Conservation (phyloP, 2,888 invertebrate species). For the Amphiduros pacificus region DNA sequence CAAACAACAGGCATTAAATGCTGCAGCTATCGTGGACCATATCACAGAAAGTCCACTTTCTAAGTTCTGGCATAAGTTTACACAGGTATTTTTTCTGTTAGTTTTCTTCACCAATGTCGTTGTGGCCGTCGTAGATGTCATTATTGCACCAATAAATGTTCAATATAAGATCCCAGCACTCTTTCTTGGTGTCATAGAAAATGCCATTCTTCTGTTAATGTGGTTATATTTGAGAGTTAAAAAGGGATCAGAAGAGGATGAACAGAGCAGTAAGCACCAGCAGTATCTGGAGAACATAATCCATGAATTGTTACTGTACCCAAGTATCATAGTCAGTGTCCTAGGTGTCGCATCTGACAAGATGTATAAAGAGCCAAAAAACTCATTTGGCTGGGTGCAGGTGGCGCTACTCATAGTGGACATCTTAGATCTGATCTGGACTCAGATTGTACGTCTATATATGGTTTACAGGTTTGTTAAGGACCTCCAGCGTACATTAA, state of each 20-base stretch:
- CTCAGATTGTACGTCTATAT: slow-evolving; percentile 16
- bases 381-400: slow-evolving; percentile 9
- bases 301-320: slow-evolving; percentile 24
- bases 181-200: slow-evolving; percentile 18
- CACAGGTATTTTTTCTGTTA: slow-evolving; percentile 5
- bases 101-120: slow-evolving; percentile 20
- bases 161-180: slow-evolving; percentile 21
- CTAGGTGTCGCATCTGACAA: slow-evolving; percentile 24
- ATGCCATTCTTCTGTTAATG: slow-evolving; percentile 4
- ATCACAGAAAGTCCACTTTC: no score
- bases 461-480: slow-evolving; percentile 22
- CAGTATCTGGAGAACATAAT: slow-evolving; percentile 27
- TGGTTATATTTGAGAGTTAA: neutral
- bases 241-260: slow-evolving; percentile 8
- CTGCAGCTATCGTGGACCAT: no score
- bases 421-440: slow-evolving; percentile 13
- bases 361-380: slow-evolving; percentile 10
- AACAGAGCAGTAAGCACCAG: slow-evolving; percentile 15
- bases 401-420: slow-evolving; percentile 22
- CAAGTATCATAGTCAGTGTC: slow-evolving; percentile 17
- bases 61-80: slow-evolving; percentile 15
- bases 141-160: neutral
- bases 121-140: slow-evolving; percentile 17
- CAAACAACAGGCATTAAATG: no score
- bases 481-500: slow-evolving; percentile 13